A percentile compares a stretch with the other conserved stretches of the same genome.
These are phyloP conservation scores for Empis stercorea DNA, from an alignment of 2,888 invertebrate species.

Conservation along the genomic window DNA sequence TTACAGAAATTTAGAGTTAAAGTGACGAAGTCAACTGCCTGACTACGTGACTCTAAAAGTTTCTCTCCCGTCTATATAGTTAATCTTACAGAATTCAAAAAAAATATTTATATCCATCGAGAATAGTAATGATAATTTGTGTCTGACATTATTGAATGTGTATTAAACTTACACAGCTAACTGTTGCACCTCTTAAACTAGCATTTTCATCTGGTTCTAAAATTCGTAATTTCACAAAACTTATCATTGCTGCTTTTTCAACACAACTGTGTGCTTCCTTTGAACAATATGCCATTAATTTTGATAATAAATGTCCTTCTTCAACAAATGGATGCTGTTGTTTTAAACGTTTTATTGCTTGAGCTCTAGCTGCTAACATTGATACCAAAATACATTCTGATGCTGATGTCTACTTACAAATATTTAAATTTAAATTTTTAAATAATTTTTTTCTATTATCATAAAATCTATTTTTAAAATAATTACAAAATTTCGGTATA, in stretches of 20 bases:
- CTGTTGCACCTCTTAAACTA: conserved; percentile 63
- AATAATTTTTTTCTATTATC: not conserved
- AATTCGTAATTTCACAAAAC: conserved; percentile 79
- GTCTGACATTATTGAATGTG: too few relatives aligned
- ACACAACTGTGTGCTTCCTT: conserved; percentile 86
- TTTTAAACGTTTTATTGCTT: conserved; percentile 73
- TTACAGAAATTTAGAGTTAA: too few relatives aligned
- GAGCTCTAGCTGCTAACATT: conserved; percentile 83
- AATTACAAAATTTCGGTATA: too few relatives aligned
- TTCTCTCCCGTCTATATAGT: too few relatives aligned
- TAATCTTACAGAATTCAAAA: too few relatives aligned
- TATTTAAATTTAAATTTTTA: not conserved
- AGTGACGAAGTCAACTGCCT: too few relatives aligned
- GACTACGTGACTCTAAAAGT: too few relatives aligned
- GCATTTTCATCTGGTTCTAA: conserved; percentile 77
- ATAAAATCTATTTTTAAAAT: too few relatives aligned
- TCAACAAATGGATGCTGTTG: conserved; percentile 74
- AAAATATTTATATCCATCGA: too few relatives aligned
- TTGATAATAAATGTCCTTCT: conserved; percentile 80
- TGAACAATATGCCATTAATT: conserved; percentile 86
- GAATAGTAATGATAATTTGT: too few relatives aligned
- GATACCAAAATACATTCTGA: conserved; percentile 89
- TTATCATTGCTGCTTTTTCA: conserved; percentile 89
- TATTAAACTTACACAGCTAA: conserved; percentile 54
- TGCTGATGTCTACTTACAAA: conserved; percentile 64